Evolutionary conservation across 2,888 invertebrate species (phyloP).

Genomic region (Elysia crispata): DNA sequence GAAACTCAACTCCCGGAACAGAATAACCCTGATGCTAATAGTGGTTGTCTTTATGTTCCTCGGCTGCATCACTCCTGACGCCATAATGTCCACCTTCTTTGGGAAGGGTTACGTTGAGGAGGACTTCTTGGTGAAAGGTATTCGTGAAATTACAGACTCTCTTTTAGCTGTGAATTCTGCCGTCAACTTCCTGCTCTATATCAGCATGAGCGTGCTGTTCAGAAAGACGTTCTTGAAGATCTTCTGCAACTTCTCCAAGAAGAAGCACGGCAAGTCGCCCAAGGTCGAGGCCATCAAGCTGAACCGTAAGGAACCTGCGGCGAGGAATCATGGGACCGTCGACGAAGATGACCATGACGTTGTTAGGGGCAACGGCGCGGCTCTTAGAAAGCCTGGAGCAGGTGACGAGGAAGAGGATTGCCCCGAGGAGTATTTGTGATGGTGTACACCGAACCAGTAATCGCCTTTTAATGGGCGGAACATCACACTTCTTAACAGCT

Average conservation of each 20-base stretch:
- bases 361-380: not conserved
- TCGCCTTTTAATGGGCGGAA: no score
- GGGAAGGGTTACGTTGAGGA: conserved; percentile 76
- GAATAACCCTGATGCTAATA: conserved; percentile 76
- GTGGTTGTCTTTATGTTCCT: conserved; percentile 75
- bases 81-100: conserved; percentile 75
- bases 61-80: conserved; percentile 76
- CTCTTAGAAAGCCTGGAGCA: not conserved
- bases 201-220: conserved; percentile 73
- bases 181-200: conserved; percentile 75
- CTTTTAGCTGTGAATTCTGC: conserved; percentile 74
- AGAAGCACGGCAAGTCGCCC: conserved; percentile 2
- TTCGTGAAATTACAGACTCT: conserved; percentile 76
- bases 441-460: not conserved
- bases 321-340: no score
- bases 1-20: conserved; percentile 71
- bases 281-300: no score
- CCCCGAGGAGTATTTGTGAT: not conserved
- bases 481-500: no score
- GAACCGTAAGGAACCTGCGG: no score
- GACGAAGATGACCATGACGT: not conserved
- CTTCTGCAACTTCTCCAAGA: conserved; percentile 58
- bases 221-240: conserved; percentile 69
- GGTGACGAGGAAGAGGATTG: not conserved
- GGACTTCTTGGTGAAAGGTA: conserved; percentile 69